phyloP scores from a whole-genome alignment of 1,140 invertebrate genomes.

The Probaryconus sp. region DNA sequence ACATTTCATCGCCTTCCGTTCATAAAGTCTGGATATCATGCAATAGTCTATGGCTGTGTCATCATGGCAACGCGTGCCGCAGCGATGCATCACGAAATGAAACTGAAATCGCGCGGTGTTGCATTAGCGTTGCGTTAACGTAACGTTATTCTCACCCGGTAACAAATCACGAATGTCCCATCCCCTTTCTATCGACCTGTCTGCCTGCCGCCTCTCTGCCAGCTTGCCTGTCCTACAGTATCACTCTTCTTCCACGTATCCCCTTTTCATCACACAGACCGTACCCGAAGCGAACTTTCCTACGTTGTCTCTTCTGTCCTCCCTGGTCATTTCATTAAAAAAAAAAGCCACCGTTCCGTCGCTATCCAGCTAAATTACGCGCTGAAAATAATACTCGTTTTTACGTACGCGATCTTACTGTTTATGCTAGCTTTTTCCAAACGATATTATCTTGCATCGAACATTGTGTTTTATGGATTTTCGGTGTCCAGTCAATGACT shows the following conservation, averaged over 20 bases:
- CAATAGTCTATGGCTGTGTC: conserved; percentile 27
- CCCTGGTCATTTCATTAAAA: conserved; percentile 42
- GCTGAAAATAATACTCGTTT: conserved; percentile 47
- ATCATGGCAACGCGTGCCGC: conserved; percentile 36
- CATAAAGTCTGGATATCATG: conserved; percentile 17
- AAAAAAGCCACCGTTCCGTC: conserved; percentile 24
- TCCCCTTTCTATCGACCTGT: conserved; percentile 44
- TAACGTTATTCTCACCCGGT: conserved; percentile 48
- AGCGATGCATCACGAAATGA: conserved; percentile 48
- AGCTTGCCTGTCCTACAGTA: conserved; percentile 40
- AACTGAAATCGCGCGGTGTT: conserved; percentile 35
- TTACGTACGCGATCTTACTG: conserved; percentile 36
- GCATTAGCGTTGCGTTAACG: conserved; percentile 50
- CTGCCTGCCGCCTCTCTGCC: conserved; percentile 42
- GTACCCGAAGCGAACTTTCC: conserved; percentile 12
- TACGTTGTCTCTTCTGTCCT: conserved; percentile 10
- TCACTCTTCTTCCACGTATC: conserved; percentile 51
- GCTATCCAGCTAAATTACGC: conserved; percentile 36
- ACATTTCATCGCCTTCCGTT: background rate
- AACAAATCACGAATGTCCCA: conserved; percentile 49
- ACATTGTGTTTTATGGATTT: conserved; percentile 29
- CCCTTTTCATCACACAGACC: conserved; percentile 30
- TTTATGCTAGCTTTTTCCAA: conserved; percentile 37
- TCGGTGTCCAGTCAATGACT: background rate
- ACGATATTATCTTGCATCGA: conserved; percentile 18